Conservation (phyloP, 2,113 vertebrate species). For the Zapus hudsonius region DNA sequence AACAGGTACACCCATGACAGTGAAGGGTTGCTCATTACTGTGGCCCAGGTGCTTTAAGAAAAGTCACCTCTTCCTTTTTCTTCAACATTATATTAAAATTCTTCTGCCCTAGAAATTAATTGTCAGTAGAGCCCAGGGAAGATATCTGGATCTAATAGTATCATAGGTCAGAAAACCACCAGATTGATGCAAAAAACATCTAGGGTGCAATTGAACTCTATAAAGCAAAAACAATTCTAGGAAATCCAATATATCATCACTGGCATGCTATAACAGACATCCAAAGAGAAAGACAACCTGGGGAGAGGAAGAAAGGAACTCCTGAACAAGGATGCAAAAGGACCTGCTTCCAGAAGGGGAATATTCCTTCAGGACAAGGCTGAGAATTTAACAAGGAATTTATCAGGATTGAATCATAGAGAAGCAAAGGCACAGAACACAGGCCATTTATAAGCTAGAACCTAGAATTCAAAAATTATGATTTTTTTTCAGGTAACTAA, state of each 20-base stretch:
- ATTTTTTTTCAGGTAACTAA: not conserved
- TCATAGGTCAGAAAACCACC: not conserved
- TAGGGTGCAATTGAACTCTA: not conserved
- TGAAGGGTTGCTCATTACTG: not conserved
- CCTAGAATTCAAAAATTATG: not conserved
- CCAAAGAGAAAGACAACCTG: not conserved
- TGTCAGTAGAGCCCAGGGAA: not conserved
- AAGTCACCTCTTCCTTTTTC: not conserved
- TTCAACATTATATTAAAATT: not conserved
- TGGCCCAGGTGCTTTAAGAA: not conserved
- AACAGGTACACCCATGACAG: not conserved
- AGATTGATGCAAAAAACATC: not conserved
- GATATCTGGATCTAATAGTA: not conserved
- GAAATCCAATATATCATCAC: not conserved
- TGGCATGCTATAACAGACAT: not conserved
- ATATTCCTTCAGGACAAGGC: not conserved
- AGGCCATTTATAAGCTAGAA: slow-evolving; percentile 1
- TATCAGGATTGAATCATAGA: not conserved
- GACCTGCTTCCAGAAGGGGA: not conserved
- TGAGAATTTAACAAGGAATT: not conserved
- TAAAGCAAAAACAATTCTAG: not conserved
- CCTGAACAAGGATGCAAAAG: not conserved
- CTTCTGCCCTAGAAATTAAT: not conserved
- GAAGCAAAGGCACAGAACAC: not conserved
- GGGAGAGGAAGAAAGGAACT: not conserved